A percentile compares a stretch with the other conserved stretches of the same genome.
phyloP scores from a whole-genome alignment of 2,888 invertebrate genomes.

The Drymonia ruficornis region DNA sequence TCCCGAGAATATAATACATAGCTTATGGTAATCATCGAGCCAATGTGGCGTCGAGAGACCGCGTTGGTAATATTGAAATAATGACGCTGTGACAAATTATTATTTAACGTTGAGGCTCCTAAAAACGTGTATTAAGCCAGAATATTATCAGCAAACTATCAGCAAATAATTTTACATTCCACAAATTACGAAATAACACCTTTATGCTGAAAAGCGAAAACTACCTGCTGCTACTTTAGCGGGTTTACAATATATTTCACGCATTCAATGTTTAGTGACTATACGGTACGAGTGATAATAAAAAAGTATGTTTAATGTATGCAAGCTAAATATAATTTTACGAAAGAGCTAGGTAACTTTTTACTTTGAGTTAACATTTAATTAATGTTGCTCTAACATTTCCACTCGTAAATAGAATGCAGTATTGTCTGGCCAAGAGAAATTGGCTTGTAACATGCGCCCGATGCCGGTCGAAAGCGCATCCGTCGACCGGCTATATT shows the following conservation, averaged over 20 bases:
- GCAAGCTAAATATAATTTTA: slow-evolving; percentile 37
- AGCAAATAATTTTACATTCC: slow-evolving; percentile 43
- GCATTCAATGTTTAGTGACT: slow-evolving; percentile 26
- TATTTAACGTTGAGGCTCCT: slow-evolving; percentile 21
- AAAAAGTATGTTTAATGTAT: slow-evolving; percentile 42
- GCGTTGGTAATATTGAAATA: background rate
- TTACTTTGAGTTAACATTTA: slow-evolving; percentile 46
- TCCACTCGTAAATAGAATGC: slow-evolving; percentile 41
- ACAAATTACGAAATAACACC: slow-evolving; percentile 38
- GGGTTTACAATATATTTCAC: slow-evolving; percentile 34
- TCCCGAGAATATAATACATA: background rate
- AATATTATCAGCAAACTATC: slow-evolving; percentile 23
- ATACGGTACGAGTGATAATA: slow-evolving; percentile 39
- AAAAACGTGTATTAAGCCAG: slow-evolving; percentile 12
- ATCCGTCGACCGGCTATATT: slow-evolving; percentile 26
- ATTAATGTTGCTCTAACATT: slow-evolving; percentile 49
- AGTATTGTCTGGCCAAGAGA: slow-evolving; percentile 42
- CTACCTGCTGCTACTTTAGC: slow-evolving; percentile 34
- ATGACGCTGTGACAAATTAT: slow-evolving; percentile 1
- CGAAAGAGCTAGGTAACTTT: slow-evolving; percentile 15
- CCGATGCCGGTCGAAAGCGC: slow-evolving; percentile 24
- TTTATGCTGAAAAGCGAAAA: slow-evolving; percentile 36
- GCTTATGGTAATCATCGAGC: background rate
- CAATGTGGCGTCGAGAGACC: background rate
- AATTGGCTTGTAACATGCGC: slow-evolving; percentile 42